A percentile compares a stretch with the other conserved stretches of the same genome.
These are phyloP conservation scores for Ennomos erosarius DNA, from an alignment of 2,888 invertebrate genomes.

Conservation along the genomic window DNA sequence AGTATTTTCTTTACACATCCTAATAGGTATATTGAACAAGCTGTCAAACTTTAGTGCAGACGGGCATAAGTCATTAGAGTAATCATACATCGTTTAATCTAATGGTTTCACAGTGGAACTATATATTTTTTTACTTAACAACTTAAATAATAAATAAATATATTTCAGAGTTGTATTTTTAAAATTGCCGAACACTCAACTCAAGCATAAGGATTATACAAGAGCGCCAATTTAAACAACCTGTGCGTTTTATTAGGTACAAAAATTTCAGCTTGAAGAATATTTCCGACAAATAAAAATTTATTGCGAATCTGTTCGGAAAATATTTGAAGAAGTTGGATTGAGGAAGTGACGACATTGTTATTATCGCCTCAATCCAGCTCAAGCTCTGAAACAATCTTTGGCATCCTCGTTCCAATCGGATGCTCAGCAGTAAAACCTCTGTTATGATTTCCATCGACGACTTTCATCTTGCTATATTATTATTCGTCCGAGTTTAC, in stretches of 20 bases:
- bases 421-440: slow-evolving; percentile 71
- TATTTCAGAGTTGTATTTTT: background rate
- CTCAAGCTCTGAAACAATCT: slow-evolving; percentile 73
- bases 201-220: slow-evolving; percentile 14
- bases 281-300: slow-evolving; percentile 57
- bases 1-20: no score
- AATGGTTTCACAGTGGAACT: no score
- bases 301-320: slow-evolving; percentile 65
- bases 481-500: slow-evolving; percentile 57
- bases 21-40: no score
- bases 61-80: no score
- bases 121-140: no score
- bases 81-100: no score
- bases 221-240: slow-evolving; percentile 14
- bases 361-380: slow-evolving; percentile 78
- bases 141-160: no score
- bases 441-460: slow-evolving; percentile 70
- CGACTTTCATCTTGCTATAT: slow-evolving; percentile 62
- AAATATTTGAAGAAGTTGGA: slow-evolving; percentile 79
- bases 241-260: slow-evolving; percentile 23
- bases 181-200: slow-evolving; percentile 1
- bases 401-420: slow-evolving; percentile 66
- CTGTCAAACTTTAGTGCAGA: no score
- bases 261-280: slow-evolving; percentile 36
- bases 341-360: slow-evolving; percentile 81